These are phyloP conservation scores for Euproctis similis DNA, from an alignment of 2,888 invertebrate species.

Conservation along the genomic window DNA sequence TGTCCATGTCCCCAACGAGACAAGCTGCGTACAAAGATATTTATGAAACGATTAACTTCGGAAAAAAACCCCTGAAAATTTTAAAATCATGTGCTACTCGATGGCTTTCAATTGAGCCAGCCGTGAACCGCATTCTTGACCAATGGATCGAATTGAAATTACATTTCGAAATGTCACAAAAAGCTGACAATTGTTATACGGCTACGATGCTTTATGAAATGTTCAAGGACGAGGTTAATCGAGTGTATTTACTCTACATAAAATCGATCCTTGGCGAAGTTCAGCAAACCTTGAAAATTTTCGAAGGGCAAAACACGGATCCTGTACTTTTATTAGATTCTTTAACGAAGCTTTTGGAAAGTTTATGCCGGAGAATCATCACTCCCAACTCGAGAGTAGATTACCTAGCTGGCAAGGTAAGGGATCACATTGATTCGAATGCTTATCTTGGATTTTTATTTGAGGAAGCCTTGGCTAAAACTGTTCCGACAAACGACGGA, in stretches of 20 bases:
- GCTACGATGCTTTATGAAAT: not conserved
- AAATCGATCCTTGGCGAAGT: too few species aligned
- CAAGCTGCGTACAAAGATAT: not conserved
- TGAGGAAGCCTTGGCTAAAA: not conserved
- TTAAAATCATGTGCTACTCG: not conserved
- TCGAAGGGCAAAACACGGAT: not conserved
- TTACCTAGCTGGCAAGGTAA: not conserved
- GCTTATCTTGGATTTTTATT: not conserved
- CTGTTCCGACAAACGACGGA: not conserved
- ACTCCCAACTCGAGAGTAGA: not conserved
- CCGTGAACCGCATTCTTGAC: not conserved
- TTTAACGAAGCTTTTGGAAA: not conserved
- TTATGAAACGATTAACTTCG: not conserved
- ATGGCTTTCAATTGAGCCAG: not conserved
- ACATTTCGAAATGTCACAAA: not conserved
- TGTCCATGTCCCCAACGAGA: not conserved
- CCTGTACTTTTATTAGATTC: too few species aligned
- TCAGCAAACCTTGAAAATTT: too few species aligned
- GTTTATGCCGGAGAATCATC: not conserved
- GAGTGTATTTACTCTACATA: not conserved
- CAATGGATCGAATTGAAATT: not conserved
- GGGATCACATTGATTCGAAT: not conserved
- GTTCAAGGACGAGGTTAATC: not conserved
- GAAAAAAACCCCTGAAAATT: not conserved
- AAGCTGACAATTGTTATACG: not conserved